These are phyloP conservation scores for Drosophila affinis DNA, from an alignment of 2,888 invertebrate species.

Conservation along the genomic window DNA sequence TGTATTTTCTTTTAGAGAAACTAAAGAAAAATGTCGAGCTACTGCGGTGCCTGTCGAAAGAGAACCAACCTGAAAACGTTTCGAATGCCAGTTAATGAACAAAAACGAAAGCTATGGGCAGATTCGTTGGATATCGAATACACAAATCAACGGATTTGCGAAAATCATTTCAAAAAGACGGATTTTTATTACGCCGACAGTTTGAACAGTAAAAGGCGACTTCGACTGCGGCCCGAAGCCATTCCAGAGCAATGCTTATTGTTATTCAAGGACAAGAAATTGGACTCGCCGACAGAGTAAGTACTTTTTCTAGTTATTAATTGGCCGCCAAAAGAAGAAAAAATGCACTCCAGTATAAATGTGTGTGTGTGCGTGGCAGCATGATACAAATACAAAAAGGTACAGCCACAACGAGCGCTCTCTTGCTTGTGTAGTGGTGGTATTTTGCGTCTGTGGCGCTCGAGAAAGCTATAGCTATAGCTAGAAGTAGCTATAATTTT, in stretches of 20 bases:
- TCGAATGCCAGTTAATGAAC: background rate
- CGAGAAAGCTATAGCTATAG: background rate
- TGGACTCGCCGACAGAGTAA: background rate
- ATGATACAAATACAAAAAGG: background rate
- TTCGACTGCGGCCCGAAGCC: background rate
- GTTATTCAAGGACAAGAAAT: background rate
- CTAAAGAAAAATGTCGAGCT: background rate
- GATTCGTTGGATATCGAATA: background rate
- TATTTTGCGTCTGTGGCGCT: background rate
- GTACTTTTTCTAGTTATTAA: background rate
- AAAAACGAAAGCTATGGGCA: background rate
- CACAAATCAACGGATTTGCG: background rate
- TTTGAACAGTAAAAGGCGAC: background rate
- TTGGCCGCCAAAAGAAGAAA: background rate
- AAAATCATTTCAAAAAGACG: background rate
- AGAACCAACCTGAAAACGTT: background rate
- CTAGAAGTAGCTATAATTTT: no score
- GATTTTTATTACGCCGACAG: background rate
- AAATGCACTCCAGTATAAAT: background rate
- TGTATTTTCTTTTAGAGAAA: background rate
- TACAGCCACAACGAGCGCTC: background rate
- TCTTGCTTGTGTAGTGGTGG: background rate
- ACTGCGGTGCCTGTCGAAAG: background rate
- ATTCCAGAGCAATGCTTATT: slow-evolving; percentile 1
- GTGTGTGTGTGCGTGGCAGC: background rate